Conservation (phyloP, 2,113 vertebrate genomes). For the Hypanus sabinus region DNA sequence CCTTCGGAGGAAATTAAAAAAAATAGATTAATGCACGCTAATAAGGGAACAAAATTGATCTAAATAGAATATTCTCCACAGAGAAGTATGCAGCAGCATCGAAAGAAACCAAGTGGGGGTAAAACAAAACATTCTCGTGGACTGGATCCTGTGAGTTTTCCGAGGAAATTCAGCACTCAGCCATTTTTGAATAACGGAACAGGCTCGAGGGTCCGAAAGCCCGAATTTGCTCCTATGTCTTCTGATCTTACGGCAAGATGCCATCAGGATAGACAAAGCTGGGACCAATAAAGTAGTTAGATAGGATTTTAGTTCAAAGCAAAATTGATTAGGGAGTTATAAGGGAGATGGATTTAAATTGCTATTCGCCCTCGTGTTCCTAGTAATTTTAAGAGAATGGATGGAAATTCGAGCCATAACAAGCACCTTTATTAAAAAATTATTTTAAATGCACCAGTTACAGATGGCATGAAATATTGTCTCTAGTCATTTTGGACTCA, state of each 20-base stretch:
- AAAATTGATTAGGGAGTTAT: background rate
- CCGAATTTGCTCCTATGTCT: too few species aligned
- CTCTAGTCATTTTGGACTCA: background rate
- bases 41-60: too few species aligned
- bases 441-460: background rate
- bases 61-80: background rate
- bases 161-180: background rate
- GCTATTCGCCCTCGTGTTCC: background rate
- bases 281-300: background rate
- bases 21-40: too few species aligned
- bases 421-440: background rate
- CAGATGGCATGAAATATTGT: background rate
- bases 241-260: background rate
- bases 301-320: background rate
- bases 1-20: too few species aligned
- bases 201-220: too few species aligned
- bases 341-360: background rate
- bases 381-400: background rate
- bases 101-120: background rate
- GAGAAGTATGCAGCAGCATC: background rate
- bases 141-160: background rate
- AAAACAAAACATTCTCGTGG: background rate
- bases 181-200: too few species aligned
- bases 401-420: background rate
- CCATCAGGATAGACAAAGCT: background rate